Conservation (phyloP, 2,888 invertebrate genomes). For the Nasonia oneida region DNA sequence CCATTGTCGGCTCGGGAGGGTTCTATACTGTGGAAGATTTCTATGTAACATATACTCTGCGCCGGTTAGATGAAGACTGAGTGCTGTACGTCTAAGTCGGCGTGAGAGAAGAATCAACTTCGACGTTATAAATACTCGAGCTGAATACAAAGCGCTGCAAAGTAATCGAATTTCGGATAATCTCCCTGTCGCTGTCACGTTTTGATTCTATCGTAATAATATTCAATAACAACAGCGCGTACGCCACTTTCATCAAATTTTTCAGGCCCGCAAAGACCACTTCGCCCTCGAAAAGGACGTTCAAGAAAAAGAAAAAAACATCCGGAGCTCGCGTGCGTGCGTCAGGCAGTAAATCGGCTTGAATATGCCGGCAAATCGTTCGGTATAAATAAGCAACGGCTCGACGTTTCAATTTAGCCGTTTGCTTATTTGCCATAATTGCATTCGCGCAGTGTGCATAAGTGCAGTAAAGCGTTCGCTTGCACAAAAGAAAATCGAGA, state of each 20-base stretch:
- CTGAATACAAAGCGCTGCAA: neutral
- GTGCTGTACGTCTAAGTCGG: too few species aligned
- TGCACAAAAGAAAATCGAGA: neutral
- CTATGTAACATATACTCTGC: neutral
- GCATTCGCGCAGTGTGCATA: constrained; percentile 21
- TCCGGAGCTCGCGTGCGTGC: neutral
- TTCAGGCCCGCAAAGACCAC: constrained; percentile 13
- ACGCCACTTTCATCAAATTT: constrained; percentile 1
- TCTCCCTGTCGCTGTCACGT: neutral
- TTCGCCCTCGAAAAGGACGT: neutral
- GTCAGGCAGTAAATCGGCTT: constrained; percentile 35
- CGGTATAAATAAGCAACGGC: constrained; percentile 37
- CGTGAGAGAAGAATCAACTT: neutral
- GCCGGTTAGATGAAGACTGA: too few species aligned
- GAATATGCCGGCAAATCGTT: constrained; percentile 25
- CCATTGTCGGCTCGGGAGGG: neutral
- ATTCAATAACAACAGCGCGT: neutral
- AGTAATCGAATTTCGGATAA: constrained; percentile 12
- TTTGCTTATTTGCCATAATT: constrained; percentile 26
- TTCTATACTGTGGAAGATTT: neutral
- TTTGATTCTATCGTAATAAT: neutral
- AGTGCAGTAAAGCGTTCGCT: neutral
- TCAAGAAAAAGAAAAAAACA: neutral
- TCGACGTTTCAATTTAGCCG: constrained; percentile 53
- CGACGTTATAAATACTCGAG: too few species aligned